These are phyloP conservation scores for Dicyrtoma fusca DNA, from an alignment of 2,888 invertebrate genomes.

Conservation along the genomic window DNA sequence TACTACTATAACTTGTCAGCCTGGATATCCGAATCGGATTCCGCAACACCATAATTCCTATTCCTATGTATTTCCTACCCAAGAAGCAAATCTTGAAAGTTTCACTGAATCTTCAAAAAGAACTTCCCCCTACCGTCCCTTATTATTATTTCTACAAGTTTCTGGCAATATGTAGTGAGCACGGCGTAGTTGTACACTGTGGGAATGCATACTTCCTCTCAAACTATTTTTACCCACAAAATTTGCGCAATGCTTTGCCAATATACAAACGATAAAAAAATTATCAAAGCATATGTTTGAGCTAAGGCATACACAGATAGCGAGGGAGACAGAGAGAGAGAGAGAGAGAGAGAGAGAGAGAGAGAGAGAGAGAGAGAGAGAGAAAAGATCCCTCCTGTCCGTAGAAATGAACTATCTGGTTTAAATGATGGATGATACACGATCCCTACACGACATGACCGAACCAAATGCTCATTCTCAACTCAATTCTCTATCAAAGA, in stretches of 20 bases:
- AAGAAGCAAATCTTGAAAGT: too few relatives aligned
- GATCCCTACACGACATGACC: neutral
- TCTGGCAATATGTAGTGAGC: neutral
- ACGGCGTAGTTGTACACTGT: neutral
- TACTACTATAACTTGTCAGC: too few relatives aligned
- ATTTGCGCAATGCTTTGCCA: conserved; percentile 1
- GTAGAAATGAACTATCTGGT: neutral
- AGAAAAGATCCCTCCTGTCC: neutral
- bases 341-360: too few relatives aligned
- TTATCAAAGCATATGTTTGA: conserved; percentile 18
- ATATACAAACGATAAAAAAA: conserved; percentile 14
- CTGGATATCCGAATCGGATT: too few relatives aligned
- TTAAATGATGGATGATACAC: neutral
- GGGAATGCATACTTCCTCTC: neutral
- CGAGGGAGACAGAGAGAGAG: too few relatives aligned
- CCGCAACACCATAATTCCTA: too few relatives aligned
- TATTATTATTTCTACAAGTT: conserved; percentile 12
- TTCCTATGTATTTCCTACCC: too few relatives aligned
- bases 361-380: too few relatives aligned
- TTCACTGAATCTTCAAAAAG: too few relatives aligned
- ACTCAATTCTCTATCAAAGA: neutral
- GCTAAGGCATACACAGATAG: too few relatives aligned
- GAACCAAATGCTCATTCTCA: neutral
- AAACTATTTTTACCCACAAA: neutral
- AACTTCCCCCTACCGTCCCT: neutral